Evolutionary conservation across 2,113 vertebrate species (phyloP).

Genomic region (Onychostoma macrolepis): DNA sequence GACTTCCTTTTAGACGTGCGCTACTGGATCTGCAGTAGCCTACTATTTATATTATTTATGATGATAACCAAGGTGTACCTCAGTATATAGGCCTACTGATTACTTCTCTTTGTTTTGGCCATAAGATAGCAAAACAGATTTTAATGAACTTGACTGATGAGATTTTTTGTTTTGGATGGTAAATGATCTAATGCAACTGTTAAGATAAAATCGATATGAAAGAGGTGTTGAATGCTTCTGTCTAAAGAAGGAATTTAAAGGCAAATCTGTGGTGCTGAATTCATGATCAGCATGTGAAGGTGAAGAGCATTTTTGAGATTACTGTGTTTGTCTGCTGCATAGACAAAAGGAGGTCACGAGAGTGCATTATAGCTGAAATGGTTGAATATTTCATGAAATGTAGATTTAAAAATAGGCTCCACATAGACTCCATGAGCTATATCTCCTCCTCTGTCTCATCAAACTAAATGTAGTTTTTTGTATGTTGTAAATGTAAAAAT

Average conservation of each 20-base stretch:
- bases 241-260: not conserved
- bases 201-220: not conserved
- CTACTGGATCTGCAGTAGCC: not conserved
- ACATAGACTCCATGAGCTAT: not conserved
- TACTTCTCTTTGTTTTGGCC: not conserved
- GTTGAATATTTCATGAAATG: slow-evolving; percentile 49
- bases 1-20: not conserved
- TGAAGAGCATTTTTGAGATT: not conserved
- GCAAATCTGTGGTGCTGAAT: slow-evolving; percentile 26
- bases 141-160: not conserved
- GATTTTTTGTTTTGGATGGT: not conserved
- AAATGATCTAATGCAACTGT: not conserved
- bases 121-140: too few species aligned
- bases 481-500: too few species aligned
- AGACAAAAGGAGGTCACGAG: not conserved
- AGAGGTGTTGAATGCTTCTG: not conserved
- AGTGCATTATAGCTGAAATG: slow-evolving; percentile 10
- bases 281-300: not conserved
- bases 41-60: not conserved
- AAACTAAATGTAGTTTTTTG: too few species aligned
- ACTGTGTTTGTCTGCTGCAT: not conserved
- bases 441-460: not conserved
- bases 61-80: not conserved
- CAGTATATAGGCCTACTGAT: not conserved
- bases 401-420: slow-evolving; percentile 42